Base-by-base conservation (phyloP, 1,140 invertebrate species). In the Drosophila leontia region DNA sequence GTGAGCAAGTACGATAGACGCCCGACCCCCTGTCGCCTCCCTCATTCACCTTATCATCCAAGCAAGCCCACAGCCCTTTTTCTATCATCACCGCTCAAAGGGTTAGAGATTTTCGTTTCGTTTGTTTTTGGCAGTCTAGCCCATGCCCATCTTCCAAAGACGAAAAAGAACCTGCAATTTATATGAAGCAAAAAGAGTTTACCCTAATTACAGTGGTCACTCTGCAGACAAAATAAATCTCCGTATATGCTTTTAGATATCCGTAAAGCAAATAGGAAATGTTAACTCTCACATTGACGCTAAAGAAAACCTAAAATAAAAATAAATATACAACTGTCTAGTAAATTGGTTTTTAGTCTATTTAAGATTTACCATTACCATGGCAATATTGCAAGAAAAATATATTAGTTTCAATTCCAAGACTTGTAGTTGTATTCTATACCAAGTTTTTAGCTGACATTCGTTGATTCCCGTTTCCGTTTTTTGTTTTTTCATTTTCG, bases 381-480 rank as follows among this genome's bases (percentile, higher is more conserved):
- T 9, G 7, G 7, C 7, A 34, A 34, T 1, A 34, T 34, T 7
- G 32, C 8, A 34, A 7, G 8, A 34, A 34, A 11, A 35, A 23
- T 23, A 23, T 23, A 23, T 23, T 23, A 23, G 23, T 23, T 23
- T 17, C 26, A 29, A 29, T 29, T n/a, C 7, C 7, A 32, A 32
- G 7, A 19, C 11, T 23, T 15, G 32, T 45, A 69, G 47, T 45
- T 67, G 35, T 44, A 12, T n/a, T 44, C 6, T 23, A 23, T 35
- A 32, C 8, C 6, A 0, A 53, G 42, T 26, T 48, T 12, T 48
- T 44, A 17, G 71, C 42, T 44, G 72, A 23, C 77, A 35, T 26
- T 56, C 41, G 70, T 86, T 85, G 78, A 85, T 58, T 65, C 68
- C n/a, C 62, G 47, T 57, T 77, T 77, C 65, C 67, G 32, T 70